Evolutionary conservation across 2,888 invertebrate genomes (phyloP).

Genomic region (Ormyrus pomaceus): DNA sequence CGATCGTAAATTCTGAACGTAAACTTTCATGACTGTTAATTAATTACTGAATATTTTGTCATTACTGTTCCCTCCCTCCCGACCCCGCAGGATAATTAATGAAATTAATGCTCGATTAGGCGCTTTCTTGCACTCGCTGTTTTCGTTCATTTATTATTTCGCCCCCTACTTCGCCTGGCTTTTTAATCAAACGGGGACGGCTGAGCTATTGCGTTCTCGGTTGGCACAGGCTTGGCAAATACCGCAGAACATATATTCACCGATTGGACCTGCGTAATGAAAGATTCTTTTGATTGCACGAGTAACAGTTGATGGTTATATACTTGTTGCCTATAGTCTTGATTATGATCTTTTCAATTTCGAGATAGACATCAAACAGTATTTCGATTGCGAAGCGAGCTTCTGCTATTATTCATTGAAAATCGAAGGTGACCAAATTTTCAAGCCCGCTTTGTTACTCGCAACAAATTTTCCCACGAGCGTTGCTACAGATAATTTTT

Average conservation of each 20-base stretch:
- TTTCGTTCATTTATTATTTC: conserved; percentile 46
- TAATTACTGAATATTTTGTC: conserved; percentile 56
- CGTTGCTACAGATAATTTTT: background rate
- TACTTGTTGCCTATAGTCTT: too few relatives aligned
- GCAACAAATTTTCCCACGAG: background rate
- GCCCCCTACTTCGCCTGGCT: conserved; percentile 2
- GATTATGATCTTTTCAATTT: too few relatives aligned
- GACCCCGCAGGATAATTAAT: conserved; percentile 39
- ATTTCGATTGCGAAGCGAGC: background rate
- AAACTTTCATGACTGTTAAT: conserved; percentile 55
- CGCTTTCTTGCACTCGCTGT: conserved; percentile 35
- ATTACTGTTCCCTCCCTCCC: conserved; percentile 14
- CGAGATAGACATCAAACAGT: too few relatives aligned
- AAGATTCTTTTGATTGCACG: conserved; percentile 8
- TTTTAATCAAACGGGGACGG: conserved; percentile 47
- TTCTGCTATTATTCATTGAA: background rate
- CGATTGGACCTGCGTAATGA: background rate
- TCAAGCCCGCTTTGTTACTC: background rate
- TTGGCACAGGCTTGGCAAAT: too few relatives aligned
- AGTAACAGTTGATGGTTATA: background rate
- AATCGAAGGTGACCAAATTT: background rate
- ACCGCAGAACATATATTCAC: background rate
- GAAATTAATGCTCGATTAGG: conserved; percentile 55
- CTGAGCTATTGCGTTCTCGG: conserved; percentile 18
- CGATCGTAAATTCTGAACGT: conserved; percentile 36